phyloP scores from a whole-genome alignment of 2,888 invertebrate genomes.

The Emesis furor region DNA sequence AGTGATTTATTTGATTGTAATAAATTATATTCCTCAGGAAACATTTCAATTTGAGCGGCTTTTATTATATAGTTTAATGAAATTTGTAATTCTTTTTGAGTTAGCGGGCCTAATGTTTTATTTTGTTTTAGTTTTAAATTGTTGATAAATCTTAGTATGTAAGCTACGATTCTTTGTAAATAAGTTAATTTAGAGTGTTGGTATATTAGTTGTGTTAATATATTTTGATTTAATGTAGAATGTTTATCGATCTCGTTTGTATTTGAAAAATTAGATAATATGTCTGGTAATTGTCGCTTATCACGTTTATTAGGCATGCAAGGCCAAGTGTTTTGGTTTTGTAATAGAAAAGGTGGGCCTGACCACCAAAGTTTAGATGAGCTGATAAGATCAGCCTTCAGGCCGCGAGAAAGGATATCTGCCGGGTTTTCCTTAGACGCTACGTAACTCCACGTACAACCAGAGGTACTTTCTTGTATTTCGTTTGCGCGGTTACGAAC shows the following conservation, averaged over 20 bases:
- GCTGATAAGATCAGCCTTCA: too few relatives aligned
- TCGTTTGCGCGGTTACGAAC: background rate
- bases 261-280: too few relatives aligned
- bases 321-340: background rate
- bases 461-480: background rate
- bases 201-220: background rate
- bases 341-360: too few relatives aligned
- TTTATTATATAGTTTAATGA: background rate
- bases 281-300: too few relatives aligned
- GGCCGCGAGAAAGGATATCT: too few relatives aligned
- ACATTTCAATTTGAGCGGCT: background rate
- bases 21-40: conserved; percentile 9
- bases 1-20: conserved; percentile 7
- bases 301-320: background rate
- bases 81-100: conserved; percentile 4
- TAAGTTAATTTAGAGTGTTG: conserved; percentile 26
- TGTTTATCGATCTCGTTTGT: too few relatives aligned
- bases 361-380: too few relatives aligned
- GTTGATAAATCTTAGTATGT: conserved; percentile 41
- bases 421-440: background rate
- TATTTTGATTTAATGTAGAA: too few relatives aligned
- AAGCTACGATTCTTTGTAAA: conserved; percentile 37
- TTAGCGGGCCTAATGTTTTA: conserved; percentile 20
- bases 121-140: conserved; percentile 41
- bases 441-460: background rate